Evolutionary conservation across 2,888 invertebrate genomes (phyloP).

Genomic region (Orgyia antiqua): DNA sequence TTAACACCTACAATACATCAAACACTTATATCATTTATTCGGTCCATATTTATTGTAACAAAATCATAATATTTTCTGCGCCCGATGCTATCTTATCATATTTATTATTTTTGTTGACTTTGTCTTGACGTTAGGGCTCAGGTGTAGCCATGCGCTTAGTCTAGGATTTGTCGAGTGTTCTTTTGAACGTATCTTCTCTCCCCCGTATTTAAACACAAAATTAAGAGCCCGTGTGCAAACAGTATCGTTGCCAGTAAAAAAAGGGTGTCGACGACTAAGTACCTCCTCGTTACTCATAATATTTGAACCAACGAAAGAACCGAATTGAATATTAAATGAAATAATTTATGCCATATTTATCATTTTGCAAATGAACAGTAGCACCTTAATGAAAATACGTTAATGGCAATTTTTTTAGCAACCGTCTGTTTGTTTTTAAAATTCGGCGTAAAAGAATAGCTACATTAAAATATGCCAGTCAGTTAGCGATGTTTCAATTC

Average conservation of each 20-base stretch:
- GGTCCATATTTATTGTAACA: too few relatives aligned
- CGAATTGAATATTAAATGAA: conserved; percentile 79
- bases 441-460: too few relatives aligned
- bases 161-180: conserved; percentile 59
- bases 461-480: too few relatives aligned
- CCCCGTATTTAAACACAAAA: conserved; percentile 72
- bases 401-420: conserved; percentile 45
- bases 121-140: conserved; percentile 25
- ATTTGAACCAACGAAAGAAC: conserved; percentile 64
- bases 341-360: conserved; percentile 80
- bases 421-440: conserved; percentile 20
- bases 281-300: conserved; percentile 60
- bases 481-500: too few relatives aligned
- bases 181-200: conserved; percentile 55
- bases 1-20: too few relatives aligned
- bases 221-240: conserved; percentile 69
- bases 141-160: conserved; percentile 44
- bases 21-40: too few relatives aligned
- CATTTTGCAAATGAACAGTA: conserved; percentile 75
- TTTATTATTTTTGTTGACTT: too few relatives aligned
- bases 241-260: conserved; percentile 62
- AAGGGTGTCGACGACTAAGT: conserved; percentile 68
- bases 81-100: too few relatives aligned
- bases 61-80: too few relatives aligned
- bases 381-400: conserved; percentile 70